These are phyloP conservation scores for Mactra quadrangularis DNA, from an alignment of 1,140 invertebrate species.

Conservation along the genomic window DNA sequence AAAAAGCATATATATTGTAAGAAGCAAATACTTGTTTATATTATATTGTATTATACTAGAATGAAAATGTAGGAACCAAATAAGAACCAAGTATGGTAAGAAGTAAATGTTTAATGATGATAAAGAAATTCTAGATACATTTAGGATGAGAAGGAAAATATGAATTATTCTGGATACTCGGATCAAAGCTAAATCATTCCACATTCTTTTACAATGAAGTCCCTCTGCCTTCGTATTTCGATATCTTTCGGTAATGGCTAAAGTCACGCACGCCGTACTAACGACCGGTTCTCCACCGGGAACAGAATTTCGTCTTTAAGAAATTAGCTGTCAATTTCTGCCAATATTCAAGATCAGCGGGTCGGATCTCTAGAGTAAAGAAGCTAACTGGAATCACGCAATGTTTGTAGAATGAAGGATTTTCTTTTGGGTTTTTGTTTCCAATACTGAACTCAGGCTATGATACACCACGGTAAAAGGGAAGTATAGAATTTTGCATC, in stretches of 20 bases:
- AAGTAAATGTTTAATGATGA: no score
- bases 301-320: conserved; percentile 59
- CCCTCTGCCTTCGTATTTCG: background rate
- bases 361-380: conserved; percentile 17
- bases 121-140: no score
- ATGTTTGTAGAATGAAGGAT: background rate
- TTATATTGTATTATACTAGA: no score
- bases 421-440: background rate
- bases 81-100: no score
- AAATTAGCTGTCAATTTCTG: conserved; percentile 63
- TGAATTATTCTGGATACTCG: no score
- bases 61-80: no score
- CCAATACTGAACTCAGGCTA: no score
- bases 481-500: no score
- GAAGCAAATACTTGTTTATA: no score
- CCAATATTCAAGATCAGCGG: conserved; percentile 59
- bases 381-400: conserved; percentile 33
- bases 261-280: conserved; percentile 46
- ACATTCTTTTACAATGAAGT: conserved; percentile 3
- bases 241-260: conserved; percentile 10
- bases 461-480: no score
- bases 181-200: conserved; percentile 38
- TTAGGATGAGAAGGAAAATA: no score
- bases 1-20: no score
- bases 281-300: conserved; percentile 20